phyloP scores from a whole-genome alignment of 2,888 invertebrate species.

The Colletes collaris region DNA sequence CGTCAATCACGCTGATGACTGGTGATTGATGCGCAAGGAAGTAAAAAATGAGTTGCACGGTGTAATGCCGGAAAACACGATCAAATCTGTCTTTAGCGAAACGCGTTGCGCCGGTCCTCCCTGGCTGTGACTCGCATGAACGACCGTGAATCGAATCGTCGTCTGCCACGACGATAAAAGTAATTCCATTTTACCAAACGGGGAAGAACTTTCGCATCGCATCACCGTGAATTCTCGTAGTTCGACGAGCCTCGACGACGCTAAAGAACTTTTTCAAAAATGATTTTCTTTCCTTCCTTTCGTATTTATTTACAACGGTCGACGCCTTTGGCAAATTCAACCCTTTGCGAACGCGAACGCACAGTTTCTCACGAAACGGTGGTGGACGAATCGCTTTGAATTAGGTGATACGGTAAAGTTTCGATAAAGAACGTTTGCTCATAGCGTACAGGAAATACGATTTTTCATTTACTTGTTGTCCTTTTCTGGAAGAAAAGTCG shows the following conservation, averaged over 20 bases:
- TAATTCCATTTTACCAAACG: conserved; percentile 65
- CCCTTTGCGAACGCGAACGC: no score
- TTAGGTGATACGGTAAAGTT: no score
- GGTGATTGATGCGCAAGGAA: conserved; percentile 68
- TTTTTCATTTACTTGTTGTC: no score
- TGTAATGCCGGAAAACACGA: conserved; percentile 70
- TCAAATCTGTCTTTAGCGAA: conserved; percentile 72
- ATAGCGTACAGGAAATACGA: no score
- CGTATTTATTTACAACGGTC: no score
- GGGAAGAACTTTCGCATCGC: conserved; percentile 52
- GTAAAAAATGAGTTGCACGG: conserved; percentile 65
- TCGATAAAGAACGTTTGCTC: no score
- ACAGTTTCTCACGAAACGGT: no score
- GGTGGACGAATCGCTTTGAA: no score
- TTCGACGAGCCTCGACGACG: conserved; percentile 3
- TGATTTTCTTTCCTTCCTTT: not conserved
- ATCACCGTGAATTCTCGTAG: conserved; percentile 32
- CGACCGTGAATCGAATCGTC: conserved; percentile 76
- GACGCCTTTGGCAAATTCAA: no score
- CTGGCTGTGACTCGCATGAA: conserved; percentile 73
- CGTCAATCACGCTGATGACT: conserved; percentile 81
- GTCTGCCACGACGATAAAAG: conserved; percentile 64
- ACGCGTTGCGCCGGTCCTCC: conserved; percentile 50
- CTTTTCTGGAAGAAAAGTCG: no score
- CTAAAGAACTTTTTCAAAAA: not conserved